phyloP scores from a whole-genome alignment of 1,140 invertebrate species.

The Drosophila persimilis region DNA sequence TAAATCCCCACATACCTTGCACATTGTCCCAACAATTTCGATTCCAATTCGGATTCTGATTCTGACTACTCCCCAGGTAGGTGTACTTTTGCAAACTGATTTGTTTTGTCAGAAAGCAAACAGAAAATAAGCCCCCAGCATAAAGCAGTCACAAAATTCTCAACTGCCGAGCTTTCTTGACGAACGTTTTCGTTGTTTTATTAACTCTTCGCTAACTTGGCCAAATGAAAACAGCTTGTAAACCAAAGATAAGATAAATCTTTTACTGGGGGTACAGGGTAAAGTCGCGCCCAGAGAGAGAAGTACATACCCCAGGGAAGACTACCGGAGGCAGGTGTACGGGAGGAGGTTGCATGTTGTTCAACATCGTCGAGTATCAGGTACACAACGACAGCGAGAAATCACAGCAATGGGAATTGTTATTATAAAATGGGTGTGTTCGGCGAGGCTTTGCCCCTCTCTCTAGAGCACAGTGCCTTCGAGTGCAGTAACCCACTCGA shows the following conservation, averaged over 20 bases:
- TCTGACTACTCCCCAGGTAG: not conserved
- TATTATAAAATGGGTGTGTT: slow-evolving; percentile 46
- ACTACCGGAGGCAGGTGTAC: not conserved
- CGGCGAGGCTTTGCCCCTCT: slow-evolving; percentile 23
- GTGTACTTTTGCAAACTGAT: slow-evolving; percentile 29
- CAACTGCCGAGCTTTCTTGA: not conserved
- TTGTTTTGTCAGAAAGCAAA: not conserved
- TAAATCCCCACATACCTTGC: slow-evolving; percentile 17
- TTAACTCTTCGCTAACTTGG: not conserved
- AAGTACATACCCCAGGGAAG: too few relatives aligned
- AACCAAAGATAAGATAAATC: slow-evolving; percentile 52
- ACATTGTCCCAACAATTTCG: slow-evolving; percentile 10
- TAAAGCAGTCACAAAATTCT: slow-evolving; percentile 31
- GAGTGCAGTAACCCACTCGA: not conserved
- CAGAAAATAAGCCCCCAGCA: not conserved
- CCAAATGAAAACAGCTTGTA: slow-evolving; percentile 29
- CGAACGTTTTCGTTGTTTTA: not conserved
- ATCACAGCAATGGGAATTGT: slow-evolving; percentile 21
- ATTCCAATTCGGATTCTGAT: too few relatives aligned
- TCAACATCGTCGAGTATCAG: too few relatives aligned
- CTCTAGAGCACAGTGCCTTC: too few relatives aligned
- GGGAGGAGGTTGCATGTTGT: too few relatives aligned
- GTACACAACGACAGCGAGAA: slow-evolving; percentile 2
- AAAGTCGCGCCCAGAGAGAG: too few relatives aligned
- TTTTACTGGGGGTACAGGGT: slow-evolving; percentile 25